Base-by-base conservation (phyloP, 2,888 invertebrate genomes). In the Sinhomidia bicolor region DNA sequence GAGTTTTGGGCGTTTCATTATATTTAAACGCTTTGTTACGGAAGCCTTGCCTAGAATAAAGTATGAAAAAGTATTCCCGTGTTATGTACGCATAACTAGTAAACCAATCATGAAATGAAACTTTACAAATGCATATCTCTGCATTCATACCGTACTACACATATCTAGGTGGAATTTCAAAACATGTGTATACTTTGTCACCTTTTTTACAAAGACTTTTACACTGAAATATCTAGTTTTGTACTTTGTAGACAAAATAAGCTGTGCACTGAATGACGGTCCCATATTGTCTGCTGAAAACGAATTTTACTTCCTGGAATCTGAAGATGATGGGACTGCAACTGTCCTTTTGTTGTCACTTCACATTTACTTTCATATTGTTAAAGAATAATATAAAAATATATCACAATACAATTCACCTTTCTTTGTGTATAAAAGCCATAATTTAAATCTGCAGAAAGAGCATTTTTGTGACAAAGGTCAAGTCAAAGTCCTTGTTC, bases 401-500 rank as follows among this genome's bases (percentile, higher is more conserved):
- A n/a, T n/a, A n/a, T n/a, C 36, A 5, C 17, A 57, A 20, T 57
- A 14, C 17, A 20, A 17, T 20, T 20, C 20, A 54, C 20, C 7
- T 3, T 51, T 3, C 10, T 51, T 3, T 51, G 14, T 14, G 51
- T n/a, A n/a, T n/a, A 20, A 65, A 36, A 6, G 36, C n/a, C 14
- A 62, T 81, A 65, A 44, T 62, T 81, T 65, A 60, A 68, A 78
- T 20, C 0, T 54, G 54, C 9, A 44, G 32, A 29, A 65, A 62
- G n/a, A 44, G 44, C 23, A 10, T 29, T 17, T 36, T 84, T 74
- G 84, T 84, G 84, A 84, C 84, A 84, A 84, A 84, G 84, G 83
- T 83, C 83, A 71, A 83, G 84, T 84, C 74, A n/a, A 74, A 84
- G 84, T 84, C 84, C 84, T 84, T 74, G 74, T 41, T 54, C 44